Conservation (phyloP, 2,113 vertebrate species). For the Mirounga angustirostris region DNA sequence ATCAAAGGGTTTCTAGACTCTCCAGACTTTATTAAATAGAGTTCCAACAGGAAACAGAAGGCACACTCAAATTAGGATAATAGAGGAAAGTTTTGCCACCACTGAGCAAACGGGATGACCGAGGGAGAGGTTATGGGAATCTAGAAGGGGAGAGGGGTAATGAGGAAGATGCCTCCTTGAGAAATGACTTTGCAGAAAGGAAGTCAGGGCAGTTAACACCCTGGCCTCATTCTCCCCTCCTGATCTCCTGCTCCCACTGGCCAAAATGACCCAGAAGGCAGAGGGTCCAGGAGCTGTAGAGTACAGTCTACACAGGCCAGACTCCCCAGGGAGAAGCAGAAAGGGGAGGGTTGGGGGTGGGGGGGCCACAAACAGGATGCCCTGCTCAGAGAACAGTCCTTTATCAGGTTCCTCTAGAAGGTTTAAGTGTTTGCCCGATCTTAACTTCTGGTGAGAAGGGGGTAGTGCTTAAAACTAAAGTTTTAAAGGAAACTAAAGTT, state of each 20-base stretch:
- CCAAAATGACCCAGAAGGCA: not conserved
- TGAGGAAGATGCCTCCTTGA: not conserved
- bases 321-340: fast-evolving
- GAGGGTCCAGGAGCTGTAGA: not conserved
- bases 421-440: not conserved
- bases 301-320: not conserved
- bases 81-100: not conserved
- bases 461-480: not conserved
- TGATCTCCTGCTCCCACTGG: not conserved
- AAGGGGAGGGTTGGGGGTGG: fast-evolving
- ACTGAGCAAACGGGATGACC: not conserved
- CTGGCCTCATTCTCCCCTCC: not conserved
- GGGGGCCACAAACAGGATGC: not conserved
- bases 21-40: not conserved
- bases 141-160: not conserved
- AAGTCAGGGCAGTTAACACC: not conserved
- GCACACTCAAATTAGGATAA: not conserved
- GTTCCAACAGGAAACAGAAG: not conserved
- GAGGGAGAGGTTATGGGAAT: not conserved
- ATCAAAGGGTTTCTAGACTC: not conserved
- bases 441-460: not conserved
- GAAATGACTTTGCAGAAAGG: not conserved
- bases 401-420: not conserved
- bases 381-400: not conserved
- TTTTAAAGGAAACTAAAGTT: not conserved